Conservation (phyloP, 2,888 invertebrate genomes). For the Pherbina coryleti region DNA sequence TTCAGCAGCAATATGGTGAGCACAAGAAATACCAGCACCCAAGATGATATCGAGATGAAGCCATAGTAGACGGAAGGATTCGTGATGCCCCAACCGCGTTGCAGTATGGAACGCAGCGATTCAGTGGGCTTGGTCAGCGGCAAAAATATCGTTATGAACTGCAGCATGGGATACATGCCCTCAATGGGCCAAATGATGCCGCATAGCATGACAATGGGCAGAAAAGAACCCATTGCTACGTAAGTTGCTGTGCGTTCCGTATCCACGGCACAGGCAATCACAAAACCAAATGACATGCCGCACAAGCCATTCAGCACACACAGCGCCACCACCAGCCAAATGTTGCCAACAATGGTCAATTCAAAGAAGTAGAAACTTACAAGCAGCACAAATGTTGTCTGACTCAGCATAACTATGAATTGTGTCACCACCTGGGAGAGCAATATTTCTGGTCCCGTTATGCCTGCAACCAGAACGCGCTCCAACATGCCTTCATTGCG, state of each 20-base stretch:
- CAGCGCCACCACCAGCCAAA: conserved; percentile 80
- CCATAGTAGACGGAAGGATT: conserved; percentile 83
- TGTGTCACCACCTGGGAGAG: conserved; percentile 90
- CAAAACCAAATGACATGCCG: conserved; percentile 94
- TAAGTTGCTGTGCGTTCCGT: conserved; percentile 88
- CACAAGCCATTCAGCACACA: conserved; percentile 88
- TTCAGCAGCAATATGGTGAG: conserved; percentile 82
- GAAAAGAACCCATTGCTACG: conserved; percentile 85
- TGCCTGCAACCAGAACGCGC: conserved; percentile 88
- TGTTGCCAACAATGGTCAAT: conserved; percentile 81
- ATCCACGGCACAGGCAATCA: conserved; percentile 83
- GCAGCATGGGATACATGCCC: conserved; percentile 85
- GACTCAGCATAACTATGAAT: conserved; percentile 88
- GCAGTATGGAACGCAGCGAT: conserved; percentile 85
- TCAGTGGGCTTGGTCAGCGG: conserved; percentile 92
- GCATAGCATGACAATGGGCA: conserved; percentile 87
- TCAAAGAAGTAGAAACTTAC: conserved; percentile 84
- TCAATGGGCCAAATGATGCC: conserved; percentile 96
- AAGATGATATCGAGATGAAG: conserved; percentile 81
- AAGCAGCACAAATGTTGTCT: conserved; percentile 82
- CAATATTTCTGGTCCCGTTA: conserved; percentile 83
- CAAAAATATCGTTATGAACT: conserved; percentile 79
- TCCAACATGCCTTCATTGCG: conserved; percentile 92
- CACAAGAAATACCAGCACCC: conserved; percentile 84
- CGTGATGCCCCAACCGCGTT: conserved; percentile 83